Conservation (phyloP, 1,140 invertebrate genomes). For the Schlechtendalia chinensis region DNA sequence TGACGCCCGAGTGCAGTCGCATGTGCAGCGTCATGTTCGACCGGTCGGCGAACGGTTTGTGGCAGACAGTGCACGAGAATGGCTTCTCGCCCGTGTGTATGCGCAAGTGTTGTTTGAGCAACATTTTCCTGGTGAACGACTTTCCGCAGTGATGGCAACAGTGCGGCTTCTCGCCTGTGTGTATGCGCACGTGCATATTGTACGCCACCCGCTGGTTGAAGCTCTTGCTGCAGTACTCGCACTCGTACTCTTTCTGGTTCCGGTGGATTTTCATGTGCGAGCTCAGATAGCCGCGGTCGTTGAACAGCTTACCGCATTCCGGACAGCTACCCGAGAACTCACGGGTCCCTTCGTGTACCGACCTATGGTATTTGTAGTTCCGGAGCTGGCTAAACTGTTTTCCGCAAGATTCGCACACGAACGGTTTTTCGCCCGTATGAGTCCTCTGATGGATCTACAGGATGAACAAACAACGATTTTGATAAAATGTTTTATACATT, state of each 20-base stretch:
- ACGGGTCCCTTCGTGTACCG: slow-evolving; percentile 54
- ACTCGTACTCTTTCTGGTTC: slow-evolving; percentile 58
- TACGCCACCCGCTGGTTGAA: slow-evolving; percentile 76
- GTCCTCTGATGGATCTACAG: slow-evolving; percentile 63
- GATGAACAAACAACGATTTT: slow-evolving; percentile 5
- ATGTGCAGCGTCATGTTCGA: slow-evolving; percentile 80
- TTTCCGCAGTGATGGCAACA: slow-evolving; percentile 82
- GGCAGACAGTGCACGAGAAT: slow-evolving; percentile 67
- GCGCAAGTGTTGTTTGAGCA: slow-evolving; percentile 74
- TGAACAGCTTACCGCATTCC: slow-evolving; percentile 63
- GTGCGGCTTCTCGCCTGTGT: slow-evolving; percentile 81
- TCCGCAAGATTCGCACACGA: slow-evolving; percentile 60
- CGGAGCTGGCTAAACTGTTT: slow-evolving; percentile 59
- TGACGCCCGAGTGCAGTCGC: slow-evolving; percentile 74
- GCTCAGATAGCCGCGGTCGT: slow-evolving; percentile 58
- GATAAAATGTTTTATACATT: too few species aligned
- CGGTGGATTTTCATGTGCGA: slow-evolving; percentile 55
- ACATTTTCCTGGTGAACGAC: slow-evolving; percentile 78
- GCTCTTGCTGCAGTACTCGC: slow-evolving; percentile 62
- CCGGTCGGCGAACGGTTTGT: slow-evolving; percentile 75
- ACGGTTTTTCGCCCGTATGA: slow-evolving; percentile 70
- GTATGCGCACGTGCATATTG: slow-evolving; percentile 76
- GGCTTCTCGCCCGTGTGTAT: slow-evolving; percentile 78
- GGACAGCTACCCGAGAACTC: slow-evolving; percentile 60
- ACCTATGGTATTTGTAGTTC: slow-evolving; percentile 54